These are phyloP conservation scores for Cossypha dichroa DNA, from an alignment of 2,797 vertebrate genomes.

Conservation along the genomic window DNA sequence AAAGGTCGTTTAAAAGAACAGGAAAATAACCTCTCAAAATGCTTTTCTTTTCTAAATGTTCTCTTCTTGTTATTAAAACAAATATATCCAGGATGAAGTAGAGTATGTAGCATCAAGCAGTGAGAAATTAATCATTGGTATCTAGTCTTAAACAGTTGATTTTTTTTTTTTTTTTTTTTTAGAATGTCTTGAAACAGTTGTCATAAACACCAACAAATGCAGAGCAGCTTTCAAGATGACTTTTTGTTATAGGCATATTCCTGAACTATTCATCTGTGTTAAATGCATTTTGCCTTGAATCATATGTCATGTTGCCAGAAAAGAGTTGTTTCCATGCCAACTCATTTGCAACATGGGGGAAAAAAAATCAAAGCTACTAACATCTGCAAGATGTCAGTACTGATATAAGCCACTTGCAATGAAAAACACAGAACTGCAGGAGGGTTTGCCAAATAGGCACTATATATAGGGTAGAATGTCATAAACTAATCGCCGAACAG, in stretches of 20 bases:
- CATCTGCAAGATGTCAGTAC: slow-evolving; percentile 83
- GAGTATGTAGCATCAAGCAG: background rate
- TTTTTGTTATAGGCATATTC: slow-evolving; percentile 80
- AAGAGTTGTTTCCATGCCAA: slow-evolving; percentile 87
- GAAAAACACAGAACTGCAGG: slow-evolving; percentile 71
- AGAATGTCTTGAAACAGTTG: slow-evolving; percentile 73
- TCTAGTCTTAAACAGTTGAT: slow-evolving; percentile 1
- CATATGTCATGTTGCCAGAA: slow-evolving; percentile 82
- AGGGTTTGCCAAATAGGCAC: slow-evolving; percentile 74
- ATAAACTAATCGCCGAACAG: slow-evolving; percentile 67
- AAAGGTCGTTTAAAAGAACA: background rate
- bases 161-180: background rate
- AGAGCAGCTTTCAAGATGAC: slow-evolving; percentile 79
- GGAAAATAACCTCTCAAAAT: background rate
- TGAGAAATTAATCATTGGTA: slow-evolving; percentile 3
- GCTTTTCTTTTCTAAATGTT: background rate
- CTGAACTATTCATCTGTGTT: slow-evolving; percentile 83
- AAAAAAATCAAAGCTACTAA: slow-evolving; percentile 80
- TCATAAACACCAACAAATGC: slow-evolving; percentile 78
- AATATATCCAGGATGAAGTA: background rate
- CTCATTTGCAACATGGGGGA: slow-evolving; percentile 77
- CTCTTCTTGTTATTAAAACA: slow-evolving; percentile 15
- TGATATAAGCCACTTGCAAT: slow-evolving; percentile 78
- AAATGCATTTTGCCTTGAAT: slow-evolving; percentile 84
- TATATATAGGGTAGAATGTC: slow-evolving; percentile 69